phyloP scores from a whole-genome alignment of 92 coral and sea anemone genomes.

The Umimayanthus chanpuru region DNA sequence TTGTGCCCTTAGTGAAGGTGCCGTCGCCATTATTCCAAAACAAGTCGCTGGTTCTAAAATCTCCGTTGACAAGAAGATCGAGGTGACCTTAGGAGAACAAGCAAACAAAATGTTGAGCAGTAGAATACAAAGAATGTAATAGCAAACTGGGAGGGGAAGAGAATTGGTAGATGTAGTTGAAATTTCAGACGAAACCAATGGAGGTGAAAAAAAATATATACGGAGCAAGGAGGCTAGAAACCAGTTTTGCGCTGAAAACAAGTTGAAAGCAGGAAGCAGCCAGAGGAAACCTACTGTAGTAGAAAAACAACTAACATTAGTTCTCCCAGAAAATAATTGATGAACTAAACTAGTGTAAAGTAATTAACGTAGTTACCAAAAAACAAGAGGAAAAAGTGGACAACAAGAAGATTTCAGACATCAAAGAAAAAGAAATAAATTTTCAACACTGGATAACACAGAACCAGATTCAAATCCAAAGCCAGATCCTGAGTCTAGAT shows the following conservation, averaged over 20 bases:
- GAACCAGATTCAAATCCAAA: too few species aligned
- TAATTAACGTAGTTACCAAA: too few species aligned
- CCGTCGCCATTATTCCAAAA: slow-evolving; percentile 98
- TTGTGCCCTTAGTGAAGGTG: slow-evolving; percentile 85
- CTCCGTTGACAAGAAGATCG: slow-evolving; percentile 85
- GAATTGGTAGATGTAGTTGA: too few species aligned
- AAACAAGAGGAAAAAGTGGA: not conserved
- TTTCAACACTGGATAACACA: too few species aligned
- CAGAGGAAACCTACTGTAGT: not conserved
- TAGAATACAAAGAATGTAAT: too few species aligned
- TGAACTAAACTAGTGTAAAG: too few species aligned
- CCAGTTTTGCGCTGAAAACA: not conserved
- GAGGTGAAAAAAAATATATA: not conserved
- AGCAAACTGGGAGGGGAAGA: not conserved
- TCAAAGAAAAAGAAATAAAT: not conserved
- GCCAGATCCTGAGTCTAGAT: too few species aligned
- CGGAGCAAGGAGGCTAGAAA: too few species aligned
- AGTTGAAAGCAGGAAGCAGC: not conserved
- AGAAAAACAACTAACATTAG: not conserved
- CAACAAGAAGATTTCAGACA: not conserved
- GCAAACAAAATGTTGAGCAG: not conserved
- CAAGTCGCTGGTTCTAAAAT: slow-evolving; percentile 89
- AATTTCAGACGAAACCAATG: too few species aligned
- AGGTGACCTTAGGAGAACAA: slow-evolving; percentile 59
- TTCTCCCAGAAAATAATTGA: too few species aligned